phyloP scores from a whole-genome alignment of 2,797 vertebrate species.

The Acrossocheilus wenchowensis region DNA sequence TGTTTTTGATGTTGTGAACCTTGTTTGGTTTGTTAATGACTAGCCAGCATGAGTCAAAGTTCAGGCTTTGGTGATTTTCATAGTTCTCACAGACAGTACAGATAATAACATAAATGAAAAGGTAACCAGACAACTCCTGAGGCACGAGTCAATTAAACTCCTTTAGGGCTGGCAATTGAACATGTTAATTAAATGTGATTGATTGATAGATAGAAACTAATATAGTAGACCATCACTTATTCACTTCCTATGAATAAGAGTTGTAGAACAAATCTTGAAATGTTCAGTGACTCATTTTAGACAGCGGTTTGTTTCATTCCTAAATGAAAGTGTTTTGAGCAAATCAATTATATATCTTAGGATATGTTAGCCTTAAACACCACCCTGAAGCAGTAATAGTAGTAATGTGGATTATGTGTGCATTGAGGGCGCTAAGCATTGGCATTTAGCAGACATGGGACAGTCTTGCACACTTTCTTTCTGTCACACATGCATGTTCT shows the following conservation, averaged over 20 bases:
- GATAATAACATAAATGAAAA: conserved; percentile 9
- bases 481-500: too few relatives aligned
- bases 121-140: background rate
- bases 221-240: background rate
- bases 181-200: background rate
- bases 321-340: too few relatives aligned
- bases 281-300: background rate
- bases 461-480: too few relatives aligned
- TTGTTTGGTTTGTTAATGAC: conserved; percentile 3
- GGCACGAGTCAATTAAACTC: background rate
- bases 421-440: too few relatives aligned
- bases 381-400: too few relatives aligned
- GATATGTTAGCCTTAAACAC: too few relatives aligned
- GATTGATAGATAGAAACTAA: background rate
- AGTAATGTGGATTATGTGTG: too few relatives aligned
- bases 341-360: too few relatives aligned
- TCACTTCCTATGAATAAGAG: background rate
- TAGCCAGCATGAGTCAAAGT: background rate
- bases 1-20: conserved; percentile 18
- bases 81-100: background rate
- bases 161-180: background rate
- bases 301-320: background rate
- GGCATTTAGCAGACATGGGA: too few relatives aligned
- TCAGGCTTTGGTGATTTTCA: background rate
- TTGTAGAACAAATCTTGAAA: background rate